Conservation (phyloP, 1,140 invertebrate species). For the Zaprionus lachaisei region DNA sequence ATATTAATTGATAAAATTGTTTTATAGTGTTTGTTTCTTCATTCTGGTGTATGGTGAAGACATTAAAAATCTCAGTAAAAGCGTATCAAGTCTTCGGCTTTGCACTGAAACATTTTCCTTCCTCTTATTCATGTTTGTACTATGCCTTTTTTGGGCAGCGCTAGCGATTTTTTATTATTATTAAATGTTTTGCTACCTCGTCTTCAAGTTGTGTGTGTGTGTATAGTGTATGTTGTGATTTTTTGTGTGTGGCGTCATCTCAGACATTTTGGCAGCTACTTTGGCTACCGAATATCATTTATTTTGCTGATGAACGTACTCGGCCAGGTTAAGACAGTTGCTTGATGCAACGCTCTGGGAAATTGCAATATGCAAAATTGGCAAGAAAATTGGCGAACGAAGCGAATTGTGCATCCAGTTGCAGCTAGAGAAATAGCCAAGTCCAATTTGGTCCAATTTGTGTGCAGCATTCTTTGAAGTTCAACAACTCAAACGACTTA, state of each 20-base stretch:
- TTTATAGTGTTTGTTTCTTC: too few species aligned
- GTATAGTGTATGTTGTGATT: background rate
- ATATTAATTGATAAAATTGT: too few species aligned
- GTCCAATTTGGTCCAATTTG: slow-evolving; percentile 27
- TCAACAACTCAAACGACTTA: slow-evolving; percentile 63
- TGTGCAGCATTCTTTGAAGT: slow-evolving; percentile 64
- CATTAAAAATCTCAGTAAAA: background rate
- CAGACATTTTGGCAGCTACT: slow-evolving; percentile 43
- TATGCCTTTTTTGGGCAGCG: slow-evolving; percentile 37
- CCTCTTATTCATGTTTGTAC: background rate
- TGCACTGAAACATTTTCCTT: background rate
- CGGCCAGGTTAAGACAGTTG: slow-evolving; percentile 14
- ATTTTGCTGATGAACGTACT: slow-evolving; percentile 5
- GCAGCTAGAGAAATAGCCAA: slow-evolving; percentile 2
- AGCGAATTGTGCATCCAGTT: background rate
- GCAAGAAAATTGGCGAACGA: slow-evolving; percentile 12
- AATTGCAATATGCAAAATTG: slow-evolving; percentile 56
- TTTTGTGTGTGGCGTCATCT: slow-evolving; percentile 38
- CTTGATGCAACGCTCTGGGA: slow-evolving; percentile 1
- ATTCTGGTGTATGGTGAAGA: too few species aligned
- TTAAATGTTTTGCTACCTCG: slow-evolving; percentile 18
- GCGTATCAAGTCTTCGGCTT: background rate
- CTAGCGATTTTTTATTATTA: slow-evolving; percentile 53
- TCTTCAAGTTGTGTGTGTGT: background rate
- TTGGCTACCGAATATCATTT: slow-evolving; percentile 58